Evolutionary conservation across 1,140 invertebrate genomes (phyloP), one percentile per base, ranked within the genome.

Genomic region (Drosophila insularis): DNA sequence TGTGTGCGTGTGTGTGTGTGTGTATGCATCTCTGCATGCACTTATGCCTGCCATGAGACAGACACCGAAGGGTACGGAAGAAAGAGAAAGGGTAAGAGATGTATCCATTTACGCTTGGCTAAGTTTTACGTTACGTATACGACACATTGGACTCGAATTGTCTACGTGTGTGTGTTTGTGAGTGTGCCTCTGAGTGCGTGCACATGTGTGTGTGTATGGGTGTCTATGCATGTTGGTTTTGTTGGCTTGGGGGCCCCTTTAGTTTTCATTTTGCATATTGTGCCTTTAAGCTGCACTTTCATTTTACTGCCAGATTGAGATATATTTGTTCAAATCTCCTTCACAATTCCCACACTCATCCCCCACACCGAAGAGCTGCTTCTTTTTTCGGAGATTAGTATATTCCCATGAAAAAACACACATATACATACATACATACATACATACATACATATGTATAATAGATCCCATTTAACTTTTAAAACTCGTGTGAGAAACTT

Each of bases 81-180:
- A 8, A 2, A 11, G 17, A 11, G 43, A 50, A 7, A 50, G 8
- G 8, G 17, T 21, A 50, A 73, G 81, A 85, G 78, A 86, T 78
- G 81, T 81, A 86, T 86, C 75, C 82, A 86, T 86, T 86, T 86
- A 79, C 81, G 81, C 71, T 70, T 81, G 81, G 81, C 82, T 74
- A 86, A 86, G 82, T 87, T 86, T 70, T 79, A 46, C 79, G 76
- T 87, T 87, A 79, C 82, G 79, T 80, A 86, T 79, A 86, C 82
- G 82, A 87, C 82, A 79, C 84, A 79, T 80, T 76, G 67, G 66
- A 65, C 73, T 76, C 37, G 37, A 35, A 63, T 69, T 69, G 17
- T 53, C 37, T 67, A 40, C 19, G 31, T 65, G 63, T 56, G 61
- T 40, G 39, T 23, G 23, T 23, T 0, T 27, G 23, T 27, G 23